phyloP scores from a whole-genome alignment of 2,888 invertebrate species.

The Callinectes sapidus region DNA sequence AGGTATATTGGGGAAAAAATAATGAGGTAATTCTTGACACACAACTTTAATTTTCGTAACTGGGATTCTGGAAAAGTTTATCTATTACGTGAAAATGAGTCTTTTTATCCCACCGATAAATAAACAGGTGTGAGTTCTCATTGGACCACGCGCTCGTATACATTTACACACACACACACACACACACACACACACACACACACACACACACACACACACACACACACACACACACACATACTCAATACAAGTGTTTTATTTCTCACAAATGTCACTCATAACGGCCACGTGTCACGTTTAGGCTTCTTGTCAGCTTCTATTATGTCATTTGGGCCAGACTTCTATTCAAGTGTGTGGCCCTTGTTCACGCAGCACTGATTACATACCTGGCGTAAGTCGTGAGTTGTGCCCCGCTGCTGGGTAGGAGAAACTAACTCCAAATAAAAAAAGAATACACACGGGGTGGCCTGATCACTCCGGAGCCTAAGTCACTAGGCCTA shows the following conservation, averaged over 20 bases:
- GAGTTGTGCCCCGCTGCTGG: too few species aligned
- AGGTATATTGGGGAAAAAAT: not conserved
- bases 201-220: slow-evolving; percentile 1
- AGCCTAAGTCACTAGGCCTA: too few species aligned
- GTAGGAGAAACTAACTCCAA: too few species aligned
- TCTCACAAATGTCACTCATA: too few species aligned
- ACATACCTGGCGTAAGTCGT: too few species aligned
- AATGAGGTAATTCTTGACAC: not conserved
- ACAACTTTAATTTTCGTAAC: not conserved
- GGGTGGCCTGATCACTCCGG: too few species aligned
- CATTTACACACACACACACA: not conserved
- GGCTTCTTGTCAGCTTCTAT: too few species aligned
- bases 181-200: slow-evolving; percentile 1
- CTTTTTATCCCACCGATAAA: not conserved
- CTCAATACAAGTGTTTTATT: not conserved
- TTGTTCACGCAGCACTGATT: too few species aligned
- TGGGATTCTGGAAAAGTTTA: not conserved
- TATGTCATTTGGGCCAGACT: too few species aligned
- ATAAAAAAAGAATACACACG: too few species aligned
- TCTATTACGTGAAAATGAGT: not conserved
- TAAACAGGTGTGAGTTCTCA: not conserved
- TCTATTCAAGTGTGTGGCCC: too few species aligned
- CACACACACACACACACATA: not conserved
- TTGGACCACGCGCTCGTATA: not conserved
- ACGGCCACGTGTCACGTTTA: too few species aligned